These are phyloP conservation scores for Stenichneumon culpator DNA, from an alignment of 2,888 invertebrate genomes.

Conservation along the genomic window DNA sequence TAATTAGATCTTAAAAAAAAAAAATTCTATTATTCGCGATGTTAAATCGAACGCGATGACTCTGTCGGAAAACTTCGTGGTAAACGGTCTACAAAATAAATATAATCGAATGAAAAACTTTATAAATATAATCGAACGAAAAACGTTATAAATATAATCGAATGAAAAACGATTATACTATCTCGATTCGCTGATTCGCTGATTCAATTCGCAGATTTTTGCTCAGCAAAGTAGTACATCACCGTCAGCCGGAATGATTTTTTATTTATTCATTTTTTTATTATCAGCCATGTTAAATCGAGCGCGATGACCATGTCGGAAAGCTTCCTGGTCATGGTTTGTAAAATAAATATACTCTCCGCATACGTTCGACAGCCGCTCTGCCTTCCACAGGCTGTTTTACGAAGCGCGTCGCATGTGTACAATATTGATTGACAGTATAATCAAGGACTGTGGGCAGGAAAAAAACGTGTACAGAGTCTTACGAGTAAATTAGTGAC, in stretches of 20 bases:
- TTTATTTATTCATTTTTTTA: not conserved
- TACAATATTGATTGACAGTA: conserved; percentile 79
- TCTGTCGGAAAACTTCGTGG: conserved; percentile 25
- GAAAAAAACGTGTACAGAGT: conserved; percentile 63
- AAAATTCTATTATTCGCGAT: not conserved
- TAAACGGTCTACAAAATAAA: conserved; percentile 4
- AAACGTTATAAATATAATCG: not conserved
- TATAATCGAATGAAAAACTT: not conserved
- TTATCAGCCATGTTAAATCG: not conserved
- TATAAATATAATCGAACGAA: no score
- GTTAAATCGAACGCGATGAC: not conserved
- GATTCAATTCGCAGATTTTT: conserved; percentile 1
- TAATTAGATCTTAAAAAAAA: not conserved
- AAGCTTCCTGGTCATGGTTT: conserved; percentile 33
- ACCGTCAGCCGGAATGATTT: not conserved
- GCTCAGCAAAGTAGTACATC: not conserved
- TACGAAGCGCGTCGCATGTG: conserved; percentile 25
- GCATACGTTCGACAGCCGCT: conserved; percentile 19
- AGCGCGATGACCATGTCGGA: not conserved
- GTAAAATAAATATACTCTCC: not conserved
- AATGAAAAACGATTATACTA: not conserved
- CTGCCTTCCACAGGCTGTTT: conserved; percentile 2
- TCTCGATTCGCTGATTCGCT: conserved; percentile 15
- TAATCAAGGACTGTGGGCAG: conserved; percentile 74
- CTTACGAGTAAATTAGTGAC: conserved; percentile 75